Conservation (phyloP, 2,113 vertebrate species). For the Mastomys natalensis region DNA sequence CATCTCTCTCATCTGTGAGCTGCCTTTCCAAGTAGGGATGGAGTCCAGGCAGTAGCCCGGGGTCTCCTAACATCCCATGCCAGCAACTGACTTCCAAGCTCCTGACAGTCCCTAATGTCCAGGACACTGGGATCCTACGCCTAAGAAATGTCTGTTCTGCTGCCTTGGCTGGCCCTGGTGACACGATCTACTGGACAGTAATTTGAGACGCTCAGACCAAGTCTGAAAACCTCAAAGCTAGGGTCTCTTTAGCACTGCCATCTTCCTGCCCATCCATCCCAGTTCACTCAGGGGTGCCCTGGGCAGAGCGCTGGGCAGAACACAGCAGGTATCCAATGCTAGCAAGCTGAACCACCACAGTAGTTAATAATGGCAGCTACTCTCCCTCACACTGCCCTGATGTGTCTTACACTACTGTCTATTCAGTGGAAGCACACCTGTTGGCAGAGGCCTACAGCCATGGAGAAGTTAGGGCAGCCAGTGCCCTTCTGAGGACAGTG, state of each 20-base stretch:
- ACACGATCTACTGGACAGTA: background rate
- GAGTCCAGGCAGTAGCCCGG: background rate
- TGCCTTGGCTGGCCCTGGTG: background rate
- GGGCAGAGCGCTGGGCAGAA: background rate
- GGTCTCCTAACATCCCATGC: background rate
- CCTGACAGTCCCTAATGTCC: background rate
- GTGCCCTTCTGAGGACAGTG: background rate
- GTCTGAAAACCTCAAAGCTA: background rate
- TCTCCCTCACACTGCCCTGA: background rate
- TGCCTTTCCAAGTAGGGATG: background rate
- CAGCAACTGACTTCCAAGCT: background rate
- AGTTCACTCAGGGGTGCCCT: fast-evolving
- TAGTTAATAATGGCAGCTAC: background rate
- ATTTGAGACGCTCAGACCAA: fast-evolving
- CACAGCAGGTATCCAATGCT: background rate
- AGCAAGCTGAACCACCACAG: background rate
- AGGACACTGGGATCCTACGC: background rate
- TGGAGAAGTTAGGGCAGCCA: background rate
- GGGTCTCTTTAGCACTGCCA: background rate
- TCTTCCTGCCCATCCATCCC: background rate
- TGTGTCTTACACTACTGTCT: fast-evolving
- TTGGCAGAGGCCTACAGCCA: fast-evolving
- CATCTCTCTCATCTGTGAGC: background rate
- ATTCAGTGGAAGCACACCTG: fast-evolving
- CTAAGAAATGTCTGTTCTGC: background rate